These are phyloP conservation scores for Yponomeuta evonymella DNA, from an alignment of 2,888 invertebrate genomes.

Conservation along the genomic window DNA sequence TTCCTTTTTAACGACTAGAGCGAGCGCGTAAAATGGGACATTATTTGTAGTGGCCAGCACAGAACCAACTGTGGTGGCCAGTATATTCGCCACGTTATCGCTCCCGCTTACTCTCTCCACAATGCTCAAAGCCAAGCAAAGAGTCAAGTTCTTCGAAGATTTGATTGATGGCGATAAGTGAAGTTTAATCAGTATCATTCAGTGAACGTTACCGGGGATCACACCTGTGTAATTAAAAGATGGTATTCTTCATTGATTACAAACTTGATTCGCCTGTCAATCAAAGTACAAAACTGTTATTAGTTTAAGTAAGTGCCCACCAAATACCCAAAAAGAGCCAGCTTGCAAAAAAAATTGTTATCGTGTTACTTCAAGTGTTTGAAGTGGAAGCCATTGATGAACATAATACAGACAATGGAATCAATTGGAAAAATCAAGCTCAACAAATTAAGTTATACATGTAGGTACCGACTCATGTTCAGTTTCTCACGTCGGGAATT, in stretches of 20 bases:
- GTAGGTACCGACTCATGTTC: neutral
- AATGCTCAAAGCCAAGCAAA: neutral
- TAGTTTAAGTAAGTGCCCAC: neutral
- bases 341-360: neutral
- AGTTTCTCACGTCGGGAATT: no score
- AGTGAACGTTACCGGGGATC: neutral
- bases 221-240: neutral
- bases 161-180: constrained; percentile 1
- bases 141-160: neutral
- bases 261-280: constrained; percentile 1
- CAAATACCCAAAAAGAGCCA: neutral
- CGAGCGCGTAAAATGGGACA: no score
- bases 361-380: neutral
- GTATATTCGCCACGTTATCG: neutral
- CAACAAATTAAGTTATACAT: neutral
- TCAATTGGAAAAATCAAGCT: neutral
- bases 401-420: neutral
- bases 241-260: neutral
- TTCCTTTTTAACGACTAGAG: no score
- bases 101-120: neutral
- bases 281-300: neutral
- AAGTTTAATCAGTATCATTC: constrained; percentile 3
- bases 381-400: neutral
- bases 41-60: neutral
- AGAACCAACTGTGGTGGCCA: neutral